phyloP scores from a whole-genome alignment of 2,797 vertebrate genomes.

The Pampus argenteus region DNA sequence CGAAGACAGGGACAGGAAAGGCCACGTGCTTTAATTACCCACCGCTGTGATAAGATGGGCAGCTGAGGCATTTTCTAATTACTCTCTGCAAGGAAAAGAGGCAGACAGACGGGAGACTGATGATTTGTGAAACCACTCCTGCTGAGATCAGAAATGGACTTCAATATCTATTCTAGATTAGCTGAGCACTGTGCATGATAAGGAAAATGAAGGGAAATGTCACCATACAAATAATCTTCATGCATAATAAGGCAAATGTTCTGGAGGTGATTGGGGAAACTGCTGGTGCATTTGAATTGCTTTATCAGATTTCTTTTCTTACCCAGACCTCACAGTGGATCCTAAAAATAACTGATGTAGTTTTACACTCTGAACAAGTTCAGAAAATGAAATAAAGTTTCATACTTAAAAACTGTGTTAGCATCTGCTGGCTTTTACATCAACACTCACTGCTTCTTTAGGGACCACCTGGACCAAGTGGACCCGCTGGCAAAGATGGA shows the following conservation, averaged over 20 bases:
- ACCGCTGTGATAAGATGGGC: conserved; percentile 70
- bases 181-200: conserved; percentile 52
- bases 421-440: background rate
- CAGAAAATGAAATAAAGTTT: conserved; percentile 15
- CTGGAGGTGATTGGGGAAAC: conserved; percentile 45
- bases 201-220: conserved; percentile 70
- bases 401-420: conserved; percentile 5
- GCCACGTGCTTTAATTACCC: conserved; percentile 71
- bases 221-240: conserved; percentile 60
- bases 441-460: conserved; percentile 64
- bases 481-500: conserved; percentile 96
- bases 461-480: conserved; percentile 92
- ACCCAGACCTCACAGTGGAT: conserved; percentile 18
- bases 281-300: conserved; percentile 41
- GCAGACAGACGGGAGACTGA: conserved; percentile 44
- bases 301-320: conserved; percentile 36
- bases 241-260: conserved; percentile 52
- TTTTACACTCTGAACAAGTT: conserved; percentile 30
- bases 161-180: conserved; percentile 65
- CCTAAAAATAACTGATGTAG: conserved; percentile 10
- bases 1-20: conserved; percentile 54
- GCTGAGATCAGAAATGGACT: conserved; percentile 65
- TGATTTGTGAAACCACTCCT: conserved; percentile 54
- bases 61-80: conserved; percentile 71
- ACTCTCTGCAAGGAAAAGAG: conserved; percentile 55